Base-by-base conservation (phyloP, 1,140 invertebrate genomes). In the Gyrodactylus bullatarudis region DNA sequence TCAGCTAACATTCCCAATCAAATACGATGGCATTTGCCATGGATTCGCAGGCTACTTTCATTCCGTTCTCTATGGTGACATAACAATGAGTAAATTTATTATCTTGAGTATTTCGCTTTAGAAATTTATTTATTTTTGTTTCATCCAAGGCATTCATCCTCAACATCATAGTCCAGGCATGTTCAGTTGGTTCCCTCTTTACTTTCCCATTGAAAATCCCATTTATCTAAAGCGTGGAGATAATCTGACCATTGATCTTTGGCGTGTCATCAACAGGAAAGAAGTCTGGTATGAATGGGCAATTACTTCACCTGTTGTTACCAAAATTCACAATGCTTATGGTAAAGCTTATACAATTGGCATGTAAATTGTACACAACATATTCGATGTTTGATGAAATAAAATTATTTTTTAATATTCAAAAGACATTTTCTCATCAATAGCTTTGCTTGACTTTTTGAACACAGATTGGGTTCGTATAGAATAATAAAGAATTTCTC, bases 121-220 rank as follows among this genome's bases (percentile, higher is more conserved):
- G 21, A 8, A n/a, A 69, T 8, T 69, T 69, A 54, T 8, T 54
- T 54, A 54, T 8, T 54, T 69, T n/a, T n/a, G 26, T 74, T 20
- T 68, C 75, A 26, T 73, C 75, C 22, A 72, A 82, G 81, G 81
- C 78, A 97, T 92, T 78, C 84, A 68, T 76, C 92, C 92, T 1
- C 81, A 84, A 21, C 89, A 87, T 1, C 87, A 92, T 78, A 90
- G 89, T 27, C 83, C 84, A 1, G 87, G 87, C 77, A 91, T 96
- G 89, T 89, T 92, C 76, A 91, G 89, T 76, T 97, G 93, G 93
- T 97, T 96, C 79, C 91, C 92, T 20, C 89, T 94, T 73, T 88
- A 88, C 75, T 93, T 95, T 79, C 91, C 92, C 25, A 84, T 94
- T 22, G 84, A 84, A 80, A 23, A 85, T 74, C 87, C 87, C 21